phyloP scores from a whole-genome alignment of 1,140 invertebrate species.

The Rhyacophila brunnea region DNA sequence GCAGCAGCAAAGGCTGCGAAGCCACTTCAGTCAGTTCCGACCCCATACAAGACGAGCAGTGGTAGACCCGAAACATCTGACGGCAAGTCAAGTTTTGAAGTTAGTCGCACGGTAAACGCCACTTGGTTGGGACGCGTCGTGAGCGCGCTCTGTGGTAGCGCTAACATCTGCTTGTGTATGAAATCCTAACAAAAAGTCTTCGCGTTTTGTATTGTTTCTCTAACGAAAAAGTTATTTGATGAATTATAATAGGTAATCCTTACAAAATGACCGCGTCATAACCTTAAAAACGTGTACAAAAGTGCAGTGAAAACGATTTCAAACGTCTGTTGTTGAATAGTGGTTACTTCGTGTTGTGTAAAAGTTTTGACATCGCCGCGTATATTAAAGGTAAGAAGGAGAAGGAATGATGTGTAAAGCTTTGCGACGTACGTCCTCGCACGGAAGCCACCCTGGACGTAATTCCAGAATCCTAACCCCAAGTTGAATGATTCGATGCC shows the following conservation, averaged over 20 bases:
- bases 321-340: constrained; percentile 9
- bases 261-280: constrained; percentile 22
- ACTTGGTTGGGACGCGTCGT: constrained; percentile 23
- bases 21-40: constrained; percentile 1
- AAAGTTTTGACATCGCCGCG: constrained; percentile 30
- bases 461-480: constrained; percentile 19
- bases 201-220: no score
- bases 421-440: constrained; percentile 12
- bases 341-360: constrained; percentile 18
- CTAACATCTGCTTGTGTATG: constrained; percentile 8
- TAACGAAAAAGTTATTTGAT: neutral
- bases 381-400: constrained; percentile 21
- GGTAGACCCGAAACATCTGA: constrained; percentile 21
- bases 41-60: constrained; percentile 8
- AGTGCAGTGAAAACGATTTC: constrained; percentile 18
- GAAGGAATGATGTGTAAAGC: constrained; percentile 8
- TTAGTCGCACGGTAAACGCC: constrained; percentile 48
- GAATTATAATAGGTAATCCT: neutral
- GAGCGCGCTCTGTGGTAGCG: constrained; percentile 1
- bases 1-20: neutral
- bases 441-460: constrained; percentile 22
- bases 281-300: neutral
- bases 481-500: constrained; percentile 13
- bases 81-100: constrained; percentile 7
- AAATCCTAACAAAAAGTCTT: no score